Conservation (phyloP, 2,888 invertebrate species). For the Lobophora halterata region DNA sequence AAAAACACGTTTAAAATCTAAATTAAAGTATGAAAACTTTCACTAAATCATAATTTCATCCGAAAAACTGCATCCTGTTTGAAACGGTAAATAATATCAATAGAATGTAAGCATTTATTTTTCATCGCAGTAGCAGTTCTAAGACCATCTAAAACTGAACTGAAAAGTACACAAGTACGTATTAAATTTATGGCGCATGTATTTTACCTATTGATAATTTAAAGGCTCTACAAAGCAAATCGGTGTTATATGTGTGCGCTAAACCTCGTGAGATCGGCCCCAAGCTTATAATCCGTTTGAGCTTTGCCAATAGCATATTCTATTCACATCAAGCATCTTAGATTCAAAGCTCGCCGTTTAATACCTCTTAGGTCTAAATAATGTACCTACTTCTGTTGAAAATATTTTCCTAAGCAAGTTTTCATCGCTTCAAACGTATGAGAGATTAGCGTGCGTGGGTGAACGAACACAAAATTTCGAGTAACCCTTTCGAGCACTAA, state of each 20-base stretch:
- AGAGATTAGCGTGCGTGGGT: conserved; percentile 3
- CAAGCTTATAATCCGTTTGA: conserved; percentile 10
- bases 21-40: no score
- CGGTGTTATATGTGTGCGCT: background rate
- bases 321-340: conserved; percentile 8
- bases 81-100: no score
- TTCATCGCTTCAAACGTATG: background rate
- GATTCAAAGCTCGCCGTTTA: conserved; percentile 6
- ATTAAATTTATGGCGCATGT: no score
- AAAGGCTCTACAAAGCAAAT: no score
- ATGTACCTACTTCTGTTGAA: background rate
- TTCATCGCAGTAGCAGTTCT: no score
- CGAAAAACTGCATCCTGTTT: no score
- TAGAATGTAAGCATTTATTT: no score
- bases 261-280: background rate
- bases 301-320: conserved; percentile 8
- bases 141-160: no score
- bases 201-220: no score
- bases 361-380: background rate
- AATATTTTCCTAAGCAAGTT: background rate
- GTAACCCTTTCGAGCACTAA: background rate
- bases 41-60: no score
- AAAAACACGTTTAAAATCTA: no score
- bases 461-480: conserved; percentile 1
- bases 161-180: no score